Percentiles rank a stretch among this genome's conserved stretches.
Evolutionary conservation across 2,113 vertebrate genomes (phyloP).

Genomic region (Paradisaea rubra): DNA sequence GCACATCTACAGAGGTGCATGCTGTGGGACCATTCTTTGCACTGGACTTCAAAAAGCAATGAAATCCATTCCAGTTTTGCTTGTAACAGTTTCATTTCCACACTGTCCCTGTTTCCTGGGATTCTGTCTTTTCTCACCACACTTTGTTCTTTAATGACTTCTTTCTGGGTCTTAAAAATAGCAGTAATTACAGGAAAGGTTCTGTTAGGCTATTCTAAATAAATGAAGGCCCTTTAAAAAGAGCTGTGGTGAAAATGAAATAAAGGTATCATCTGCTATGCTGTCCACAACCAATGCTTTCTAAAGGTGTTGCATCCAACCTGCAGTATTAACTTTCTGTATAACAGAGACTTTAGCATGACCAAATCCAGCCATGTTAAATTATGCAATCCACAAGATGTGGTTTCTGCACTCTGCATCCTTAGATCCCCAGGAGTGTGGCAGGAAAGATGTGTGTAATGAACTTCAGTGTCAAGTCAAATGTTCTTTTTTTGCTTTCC

Average conservation of each 20-base stretch:
- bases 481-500: neutral
- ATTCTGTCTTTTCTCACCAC: neutral
- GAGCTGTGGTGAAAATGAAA: neutral
- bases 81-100: neutral
- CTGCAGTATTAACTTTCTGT: neutral
- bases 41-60: neutral
- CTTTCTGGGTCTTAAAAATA: neutral
- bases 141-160: neutral
- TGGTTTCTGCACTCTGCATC: neutral
- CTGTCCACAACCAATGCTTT: neutral
- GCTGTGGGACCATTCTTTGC: neutral
- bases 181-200: neutral
- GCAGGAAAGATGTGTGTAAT: neutral
- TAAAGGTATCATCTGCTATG: neutral
- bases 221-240: neutral
- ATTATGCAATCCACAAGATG: neutral
- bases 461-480: neutral
- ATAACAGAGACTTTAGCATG: neutral
- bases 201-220: neutral
- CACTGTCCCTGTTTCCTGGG: neutral
- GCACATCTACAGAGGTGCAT: neutral
- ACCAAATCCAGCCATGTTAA: neutral
- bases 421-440: neutral
- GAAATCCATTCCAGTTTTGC: neutral
- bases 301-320: neutral